Evolutionary conservation across 2,113 vertebrate species (phyloP).

Genomic region (mouse (Mus musculus)): GRCm39 chr6:102409501-102410000

Average conservation of each 20-base stretch:
- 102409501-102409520: background rate
- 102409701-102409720: background rate
- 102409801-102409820: background rate
- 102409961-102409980: background rate
- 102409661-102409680: background rate
- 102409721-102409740: background rate
- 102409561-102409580: background rate
- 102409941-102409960: background rate
- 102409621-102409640: background rate
- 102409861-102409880: too few species aligned
- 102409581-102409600: background rate
- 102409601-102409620: background rate
- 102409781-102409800: background rate
- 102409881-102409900: background rate
- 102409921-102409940: background rate
- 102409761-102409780: background rate
- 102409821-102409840: background rate
- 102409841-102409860: too few species aligned
- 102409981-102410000: background rate
- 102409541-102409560: background rate
- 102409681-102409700: background rate
- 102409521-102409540: background rate
- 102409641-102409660: background rate
- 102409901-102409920: fast-evolving
- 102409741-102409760: background rate